Evolutionary conservation across 2,797 vertebrate genomes (phyloP).

Genomic region (Catostomus latipinnis): DNA sequence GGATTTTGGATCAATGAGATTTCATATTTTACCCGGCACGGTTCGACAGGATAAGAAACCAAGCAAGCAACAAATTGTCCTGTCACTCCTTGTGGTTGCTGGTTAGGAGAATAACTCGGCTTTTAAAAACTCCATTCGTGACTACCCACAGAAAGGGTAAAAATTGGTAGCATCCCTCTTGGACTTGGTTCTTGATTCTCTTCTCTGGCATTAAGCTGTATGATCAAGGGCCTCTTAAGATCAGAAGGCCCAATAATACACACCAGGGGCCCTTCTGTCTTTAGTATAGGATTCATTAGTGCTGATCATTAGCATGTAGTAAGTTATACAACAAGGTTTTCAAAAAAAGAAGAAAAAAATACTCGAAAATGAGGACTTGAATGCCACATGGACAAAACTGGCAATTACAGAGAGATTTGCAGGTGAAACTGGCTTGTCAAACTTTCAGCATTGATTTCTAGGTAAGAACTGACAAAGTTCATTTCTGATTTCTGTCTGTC

Average conservation of each 20-base stretch:
- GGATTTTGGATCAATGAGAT: not conserved
- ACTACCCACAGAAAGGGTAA: not conserved
- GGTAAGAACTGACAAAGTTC: conserved; percentile 52
- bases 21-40: not conserved
- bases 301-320: conserved; percentile 25
- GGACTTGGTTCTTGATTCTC: conserved; percentile 7
- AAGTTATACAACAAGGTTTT: conserved; percentile 11
- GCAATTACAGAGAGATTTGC: conserved; percentile 34
- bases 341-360: not conserved
- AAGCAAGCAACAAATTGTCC: not conserved
- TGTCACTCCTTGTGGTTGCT: not conserved
- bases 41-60: not conserved
- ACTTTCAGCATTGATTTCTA: conserved; percentile 13
- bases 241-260: conserved; percentile 3
- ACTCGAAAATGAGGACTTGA: not conserved
- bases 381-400: conserved; percentile 18
- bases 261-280: not conserved
- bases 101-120: not conserved
- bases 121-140: not conserved
- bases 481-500: not conserved
- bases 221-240: conserved; percentile 15
- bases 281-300: conserved; percentile 18
- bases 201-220: not conserved
- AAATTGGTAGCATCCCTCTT: not conserved
- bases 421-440: conserved; percentile 36